A percentile compares a stretch with the other conserved stretches of the same genome.
phyloP scores from a whole-genome alignment of 2,888 invertebrate genomes.

The Drosophila heteroneura region DNA sequence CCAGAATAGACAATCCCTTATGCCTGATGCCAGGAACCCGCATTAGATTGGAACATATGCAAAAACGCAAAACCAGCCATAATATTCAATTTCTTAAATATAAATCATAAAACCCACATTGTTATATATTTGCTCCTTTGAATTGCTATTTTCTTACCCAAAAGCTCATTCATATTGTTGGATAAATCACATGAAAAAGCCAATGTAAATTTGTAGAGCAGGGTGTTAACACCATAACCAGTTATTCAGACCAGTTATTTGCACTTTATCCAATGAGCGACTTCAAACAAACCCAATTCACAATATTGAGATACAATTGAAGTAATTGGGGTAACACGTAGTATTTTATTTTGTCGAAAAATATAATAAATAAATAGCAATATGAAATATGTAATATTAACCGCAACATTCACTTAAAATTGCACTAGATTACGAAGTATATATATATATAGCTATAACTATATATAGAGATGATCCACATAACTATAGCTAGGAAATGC shows the following conservation, averaged over 20 bases:
- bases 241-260: neutral
- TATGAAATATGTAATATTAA: constrained; percentile 53
- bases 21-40: too few species aligned
- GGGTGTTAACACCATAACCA: neutral
- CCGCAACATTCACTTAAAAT: constrained; percentile 43
- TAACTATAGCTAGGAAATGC: constrained; percentile 61
- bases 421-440: constrained; percentile 44
- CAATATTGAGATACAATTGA: neutral
- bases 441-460: constrained; percentile 34
- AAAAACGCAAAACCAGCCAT: too few species aligned
- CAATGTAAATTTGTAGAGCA: neutral
- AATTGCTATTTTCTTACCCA: too few species aligned
- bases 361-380: constrained; percentile 63
- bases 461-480: constrained; percentile 58
- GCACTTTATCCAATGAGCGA: neutral
- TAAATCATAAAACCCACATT: too few species aligned
- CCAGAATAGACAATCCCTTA: neutral
- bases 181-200: neutral
- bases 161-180: too few species aligned
- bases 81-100: too few species aligned
- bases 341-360: constrained; percentile 48
- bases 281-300: neutral
- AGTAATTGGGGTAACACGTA: constrained; percentile 20
- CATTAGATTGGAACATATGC: too few species aligned
- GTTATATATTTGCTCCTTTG: too few species aligned